A percentile compares a stretch with the other conserved stretches of the same genome.
Conservation (phyloP, 2,113 vertebrate genomes). For the human region DNA sequence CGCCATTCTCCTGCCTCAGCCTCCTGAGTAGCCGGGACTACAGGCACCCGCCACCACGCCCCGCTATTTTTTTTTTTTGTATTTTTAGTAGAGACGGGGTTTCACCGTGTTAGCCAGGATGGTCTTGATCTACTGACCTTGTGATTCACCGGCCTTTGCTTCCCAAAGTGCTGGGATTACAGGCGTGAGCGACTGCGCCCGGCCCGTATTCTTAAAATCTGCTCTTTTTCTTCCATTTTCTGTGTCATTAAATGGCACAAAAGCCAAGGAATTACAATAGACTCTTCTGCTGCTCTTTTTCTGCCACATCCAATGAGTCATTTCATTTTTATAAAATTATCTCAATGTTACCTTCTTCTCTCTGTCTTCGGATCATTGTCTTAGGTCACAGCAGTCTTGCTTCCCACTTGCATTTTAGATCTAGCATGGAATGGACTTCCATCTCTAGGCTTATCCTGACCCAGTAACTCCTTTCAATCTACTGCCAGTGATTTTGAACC, state of each 20-base stretch:
- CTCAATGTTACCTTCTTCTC: neutral
- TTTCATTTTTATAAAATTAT: neutral
- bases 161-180: no score
- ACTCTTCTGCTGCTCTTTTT: neutral
- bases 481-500: neutral
- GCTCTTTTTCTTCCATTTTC: neutral
- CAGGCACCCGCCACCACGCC: accelerated
- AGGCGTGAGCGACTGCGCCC: no score
- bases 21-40: no score
- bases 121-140: no score
- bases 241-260: neutral
- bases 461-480: neutral
- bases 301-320: neutral
- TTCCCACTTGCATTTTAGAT: neutral
- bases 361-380: neutral
- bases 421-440: neutral
- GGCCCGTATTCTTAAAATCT: neutral
- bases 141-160: no score
- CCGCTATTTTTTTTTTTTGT: no score
- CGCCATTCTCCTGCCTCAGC: no score
- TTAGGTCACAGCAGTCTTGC: neutral
- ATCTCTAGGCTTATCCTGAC: neutral
- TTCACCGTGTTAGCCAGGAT: no score
- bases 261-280: neutral
- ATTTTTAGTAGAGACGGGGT: no score